Evolutionary conservation across 2,888 invertebrate species (phyloP).

Genomic region (Drosophila subsilvestris): DNA sequence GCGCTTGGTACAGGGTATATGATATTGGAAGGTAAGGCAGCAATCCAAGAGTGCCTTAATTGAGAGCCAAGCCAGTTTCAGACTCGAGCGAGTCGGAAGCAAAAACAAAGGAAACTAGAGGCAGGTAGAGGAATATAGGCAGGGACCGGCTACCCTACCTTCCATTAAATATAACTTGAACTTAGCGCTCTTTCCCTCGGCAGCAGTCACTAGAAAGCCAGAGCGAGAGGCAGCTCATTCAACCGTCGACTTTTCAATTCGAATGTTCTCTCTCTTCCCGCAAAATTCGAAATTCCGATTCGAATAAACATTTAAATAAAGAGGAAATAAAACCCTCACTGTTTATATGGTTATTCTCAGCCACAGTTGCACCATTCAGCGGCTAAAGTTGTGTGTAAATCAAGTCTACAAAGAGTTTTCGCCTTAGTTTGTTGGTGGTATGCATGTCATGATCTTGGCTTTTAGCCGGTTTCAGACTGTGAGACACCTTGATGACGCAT

Average conservation of each 20-base stretch:
- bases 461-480: conserved; percentile 62
- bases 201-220: conserved; percentile 67
- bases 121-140: background rate
- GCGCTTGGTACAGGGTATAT: background rate
- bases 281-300: conserved; percentile 8
- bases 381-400: conserved; percentile 11
- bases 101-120: background rate
- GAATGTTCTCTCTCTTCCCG: conserved; percentile 22
- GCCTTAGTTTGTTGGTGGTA: conserved; percentile 43
- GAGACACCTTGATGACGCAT: conserved; percentile 69
- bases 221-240: conserved; percentile 47
- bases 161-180: background rate
- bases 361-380: background rate
- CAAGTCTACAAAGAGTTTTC: conserved; percentile 33
- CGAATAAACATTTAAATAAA: conserved; percentile 16
- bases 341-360: conserved; percentile 19
- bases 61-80: background rate
- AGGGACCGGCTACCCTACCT: background rate
- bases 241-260: conserved; percentile 29
- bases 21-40: background rate
- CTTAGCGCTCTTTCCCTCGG: conserved; percentile 35
- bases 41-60: background rate
- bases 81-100: background rate
- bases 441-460: conserved; percentile 71
- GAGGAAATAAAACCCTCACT: conserved; percentile 18